Evolutionary conservation across 1,140 invertebrate genomes (phyloP).

Genomic region (Zaprionus ghesquierei): DNA sequence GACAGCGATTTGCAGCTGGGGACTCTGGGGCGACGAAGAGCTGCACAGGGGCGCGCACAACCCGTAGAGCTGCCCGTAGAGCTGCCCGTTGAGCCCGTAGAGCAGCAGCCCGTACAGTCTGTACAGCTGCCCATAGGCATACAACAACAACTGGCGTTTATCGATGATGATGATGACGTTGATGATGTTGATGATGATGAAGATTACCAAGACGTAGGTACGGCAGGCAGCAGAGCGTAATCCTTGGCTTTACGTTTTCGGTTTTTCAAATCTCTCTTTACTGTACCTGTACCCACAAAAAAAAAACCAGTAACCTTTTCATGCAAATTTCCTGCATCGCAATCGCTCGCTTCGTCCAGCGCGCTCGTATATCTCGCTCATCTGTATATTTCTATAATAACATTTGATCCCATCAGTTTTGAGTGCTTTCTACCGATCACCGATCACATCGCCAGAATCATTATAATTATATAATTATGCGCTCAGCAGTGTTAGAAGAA

Average conservation of each 20-base stretch:
- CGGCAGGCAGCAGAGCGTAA: constrained; percentile 49
- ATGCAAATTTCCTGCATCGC: constrained; percentile 17
- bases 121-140: not conserved
- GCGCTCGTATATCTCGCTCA: constrained; percentile 18
- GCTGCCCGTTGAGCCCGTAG: too few relatives aligned
- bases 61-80: not conserved
- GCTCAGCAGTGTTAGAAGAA: not conserved
- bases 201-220: constrained; percentile 68
- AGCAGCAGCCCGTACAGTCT: not conserved
- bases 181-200: constrained; percentile 30
- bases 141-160: constrained; percentile 35
- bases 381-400: constrained; percentile 30
- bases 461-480: not conserved
- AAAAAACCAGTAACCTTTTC: constrained; percentile 5
- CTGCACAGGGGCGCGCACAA: not conserved
- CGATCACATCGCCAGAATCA: not conserved
- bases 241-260: constrained; percentile 33
- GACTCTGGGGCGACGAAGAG: constrained; percentile 50
- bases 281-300: too few relatives aligned
- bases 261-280: constrained; percentile 23
- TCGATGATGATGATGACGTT: constrained; percentile 44
- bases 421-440: constrained; percentile 3
- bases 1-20: constrained; percentile 66
- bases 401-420: constrained; percentile 5
- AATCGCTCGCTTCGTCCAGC: constrained; percentile 17